Conservation (phyloP, 2,113 vertebrate species). For the Pseudonaja textilis region DNA sequence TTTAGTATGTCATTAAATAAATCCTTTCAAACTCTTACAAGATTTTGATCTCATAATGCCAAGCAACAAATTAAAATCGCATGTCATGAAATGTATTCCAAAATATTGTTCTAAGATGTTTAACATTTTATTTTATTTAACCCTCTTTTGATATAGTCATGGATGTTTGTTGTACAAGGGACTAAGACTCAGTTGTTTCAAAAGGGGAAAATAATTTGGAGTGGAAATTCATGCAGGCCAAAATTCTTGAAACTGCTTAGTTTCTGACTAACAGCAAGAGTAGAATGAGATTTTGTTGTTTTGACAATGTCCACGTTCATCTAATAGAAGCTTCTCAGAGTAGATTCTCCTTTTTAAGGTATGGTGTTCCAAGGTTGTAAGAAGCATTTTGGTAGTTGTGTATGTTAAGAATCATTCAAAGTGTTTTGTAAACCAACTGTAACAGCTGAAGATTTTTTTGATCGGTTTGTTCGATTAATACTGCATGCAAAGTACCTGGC, state of each 20-base stretch:
- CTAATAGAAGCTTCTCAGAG: constrained; percentile 82
- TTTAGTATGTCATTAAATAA: neutral
- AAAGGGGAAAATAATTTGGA: constrained; percentile 68
- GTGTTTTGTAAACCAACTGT: constrained; percentile 19
- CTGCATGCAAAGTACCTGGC: neutral
- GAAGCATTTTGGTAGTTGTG: constrained; percentile 9
- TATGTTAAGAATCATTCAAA: constrained; percentile 1
- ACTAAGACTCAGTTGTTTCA: constrained; percentile 51
- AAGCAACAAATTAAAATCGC: neutral
- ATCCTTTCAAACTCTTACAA: neutral
- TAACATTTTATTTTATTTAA: constrained; percentile 40
- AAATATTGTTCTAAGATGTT: constrained; percentile 9
- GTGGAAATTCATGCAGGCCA: constrained; percentile 67
- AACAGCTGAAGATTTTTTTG: constrained; percentile 35
- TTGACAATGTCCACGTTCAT: constrained; percentile 80
- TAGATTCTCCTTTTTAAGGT: constrained; percentile 80
- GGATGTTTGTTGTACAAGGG: constrained; percentile 45
- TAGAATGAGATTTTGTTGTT: constrained; percentile 75
- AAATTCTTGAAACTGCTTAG: constrained; percentile 73
- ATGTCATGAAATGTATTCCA: neutral
- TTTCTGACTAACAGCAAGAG: constrained; percentile 77
- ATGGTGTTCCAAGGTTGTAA: constrained; percentile 68
- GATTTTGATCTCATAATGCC: constrained; percentile 7
- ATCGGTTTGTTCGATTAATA: constrained; percentile 3
- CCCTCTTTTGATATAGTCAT: constrained; percentile 6